phyloP scores from a whole-genome alignment of 2,888 invertebrate genomes.

The Isoperla grammatica region DNA sequence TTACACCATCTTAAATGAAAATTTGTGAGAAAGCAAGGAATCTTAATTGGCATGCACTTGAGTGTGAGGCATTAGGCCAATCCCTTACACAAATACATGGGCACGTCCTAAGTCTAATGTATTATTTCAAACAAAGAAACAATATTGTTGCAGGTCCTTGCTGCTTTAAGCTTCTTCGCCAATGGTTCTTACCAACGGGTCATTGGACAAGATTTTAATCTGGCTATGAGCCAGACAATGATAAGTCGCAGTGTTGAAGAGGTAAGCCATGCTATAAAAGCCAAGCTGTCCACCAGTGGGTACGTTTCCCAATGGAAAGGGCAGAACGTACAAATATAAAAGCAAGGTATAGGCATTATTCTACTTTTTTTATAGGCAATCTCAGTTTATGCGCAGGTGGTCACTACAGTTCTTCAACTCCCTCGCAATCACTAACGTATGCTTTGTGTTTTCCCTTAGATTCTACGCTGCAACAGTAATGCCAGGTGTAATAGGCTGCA shows the following conservation, averaged over 20 bases:
- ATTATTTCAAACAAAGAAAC: no score
- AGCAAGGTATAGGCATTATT: background rate
- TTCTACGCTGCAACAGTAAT: conserved; percentile 5
- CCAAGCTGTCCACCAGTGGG: conserved; percentile 11
- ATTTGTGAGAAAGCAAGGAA: no score
- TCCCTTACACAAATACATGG: no score
- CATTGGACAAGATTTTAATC: conserved; percentile 17
- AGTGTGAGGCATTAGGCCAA: no score
- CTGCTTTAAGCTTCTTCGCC: conserved; percentile 20
- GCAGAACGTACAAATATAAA: no score
- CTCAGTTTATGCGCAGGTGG: no score
- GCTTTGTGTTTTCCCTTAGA: no score
- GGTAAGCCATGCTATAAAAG: conserved; percentile 4
- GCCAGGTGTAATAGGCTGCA: conserved; percentile 26
- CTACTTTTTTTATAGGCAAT: background rate
- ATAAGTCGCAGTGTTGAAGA: conserved; percentile 13
- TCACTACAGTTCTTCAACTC: background rate
- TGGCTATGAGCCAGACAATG: conserved; percentile 12
- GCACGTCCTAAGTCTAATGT: no score
- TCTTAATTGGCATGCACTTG: no score
- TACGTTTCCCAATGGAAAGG: background rate
- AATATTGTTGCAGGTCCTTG: conserved; percentile 20
- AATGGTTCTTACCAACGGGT: conserved; percentile 16
- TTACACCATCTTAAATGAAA: no score
- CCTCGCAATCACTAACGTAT: conserved; percentile 4